Evolutionary conservation across 1,140 invertebrate species (phyloP).

Genomic region (Trichonephila clavipes): DNA sequence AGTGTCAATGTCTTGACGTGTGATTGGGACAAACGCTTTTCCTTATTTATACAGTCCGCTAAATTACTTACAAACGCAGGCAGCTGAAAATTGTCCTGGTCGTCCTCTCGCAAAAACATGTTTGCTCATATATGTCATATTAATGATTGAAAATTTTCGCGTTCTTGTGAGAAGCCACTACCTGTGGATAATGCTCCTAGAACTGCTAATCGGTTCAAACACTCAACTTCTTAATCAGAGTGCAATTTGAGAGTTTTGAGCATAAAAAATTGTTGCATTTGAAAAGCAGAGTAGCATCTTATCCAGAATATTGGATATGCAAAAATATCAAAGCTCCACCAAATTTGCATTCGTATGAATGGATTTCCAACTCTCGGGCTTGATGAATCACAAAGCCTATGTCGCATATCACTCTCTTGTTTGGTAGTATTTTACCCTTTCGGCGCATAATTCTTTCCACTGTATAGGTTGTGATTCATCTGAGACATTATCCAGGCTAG

Average conservation of each 20-base stretch:
- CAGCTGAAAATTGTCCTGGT: background rate
- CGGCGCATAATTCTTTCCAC: too few relatives aligned
- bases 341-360: background rate
- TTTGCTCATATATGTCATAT: background rate
- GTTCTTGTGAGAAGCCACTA: background rate
- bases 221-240: too few relatives aligned
- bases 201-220: background rate
- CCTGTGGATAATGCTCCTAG: background rate
- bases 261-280: background rate
- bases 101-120: background rate
- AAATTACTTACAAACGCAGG: background rate
- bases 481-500: too few relatives aligned
- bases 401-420: background rate
- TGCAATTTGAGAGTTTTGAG: background rate
- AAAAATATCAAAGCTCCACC: background rate
- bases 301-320: background rate
- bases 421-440: too few relatives aligned
- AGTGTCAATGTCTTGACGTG: background rate
- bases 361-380: background rate
- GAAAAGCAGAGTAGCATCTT: background rate
- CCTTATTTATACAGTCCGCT: background rate
- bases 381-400: background rate
- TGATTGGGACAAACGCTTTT: background rate
- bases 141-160: background rate
- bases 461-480: too few relatives aligned